A percentile compares a stretch with the other conserved stretches of the same genome.
phyloP scores from a whole-genome alignment of 2,888 invertebrate species.

The Villa cingulata region DNA sequence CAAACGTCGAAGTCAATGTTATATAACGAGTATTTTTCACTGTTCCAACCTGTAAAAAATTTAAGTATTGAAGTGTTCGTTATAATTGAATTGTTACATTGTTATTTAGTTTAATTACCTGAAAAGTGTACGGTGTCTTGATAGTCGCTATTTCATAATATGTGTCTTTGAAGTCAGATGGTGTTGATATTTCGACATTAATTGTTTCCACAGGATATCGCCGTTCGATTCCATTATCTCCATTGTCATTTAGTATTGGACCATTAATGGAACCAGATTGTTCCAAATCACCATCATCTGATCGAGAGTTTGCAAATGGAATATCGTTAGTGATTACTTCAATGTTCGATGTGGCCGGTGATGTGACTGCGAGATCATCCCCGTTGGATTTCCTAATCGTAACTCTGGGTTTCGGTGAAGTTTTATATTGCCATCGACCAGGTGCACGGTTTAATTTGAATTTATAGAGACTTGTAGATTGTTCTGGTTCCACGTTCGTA shows the following conservation, averaged over 20 bases:
- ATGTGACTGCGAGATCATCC: constrained; percentile 27
- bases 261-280: constrained; percentile 55
- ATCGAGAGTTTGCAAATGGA: constrained; percentile 42
- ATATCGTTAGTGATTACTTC: constrained; percentile 20
- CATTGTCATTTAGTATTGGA: constrained; percentile 45
- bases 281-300: constrained; percentile 52
- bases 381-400: constrained; percentile 54
- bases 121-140: constrained; percentile 78
- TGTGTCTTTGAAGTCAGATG: constrained; percentile 69
- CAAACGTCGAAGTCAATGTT: constrained; percentile 74
- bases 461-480: constrained; percentile 56
- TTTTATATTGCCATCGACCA: constrained; percentile 84
- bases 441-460: constrained; percentile 70
- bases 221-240: constrained; percentile 45
- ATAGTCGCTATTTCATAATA: constrained; percentile 85
- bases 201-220: constrained; percentile 62
- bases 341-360: constrained; percentile 21
- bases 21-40: constrained; percentile 77
- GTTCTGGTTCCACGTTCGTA: constrained; percentile 39
- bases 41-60: constrained; percentile 65
- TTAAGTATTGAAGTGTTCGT: background rate
- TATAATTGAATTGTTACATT: background rate
- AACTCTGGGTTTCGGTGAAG: constrained; percentile 74
- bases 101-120: constrained; percentile 43
- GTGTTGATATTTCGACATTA: constrained; percentile 78